Conservation (phyloP, 92 coral and sea anemone species). For the Pocillopora meandrina region DNA sequence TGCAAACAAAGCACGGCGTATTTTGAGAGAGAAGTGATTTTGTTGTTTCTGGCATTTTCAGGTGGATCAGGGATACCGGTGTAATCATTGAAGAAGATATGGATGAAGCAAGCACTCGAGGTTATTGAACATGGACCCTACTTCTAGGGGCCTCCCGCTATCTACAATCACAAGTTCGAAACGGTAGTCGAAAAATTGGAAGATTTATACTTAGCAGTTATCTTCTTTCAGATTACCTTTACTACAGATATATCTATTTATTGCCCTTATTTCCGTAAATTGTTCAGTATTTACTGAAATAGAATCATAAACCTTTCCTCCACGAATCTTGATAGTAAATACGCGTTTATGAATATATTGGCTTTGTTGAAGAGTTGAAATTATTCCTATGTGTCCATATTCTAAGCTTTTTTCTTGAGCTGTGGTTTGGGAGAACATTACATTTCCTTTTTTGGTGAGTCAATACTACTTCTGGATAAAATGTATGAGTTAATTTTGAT, state of each 20-base stretch:
- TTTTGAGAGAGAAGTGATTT: not conserved
- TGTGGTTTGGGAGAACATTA: conserved; percentile 12
- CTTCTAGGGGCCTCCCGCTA: too few species aligned
- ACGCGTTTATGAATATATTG: not conserved
- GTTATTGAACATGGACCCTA: too few species aligned
- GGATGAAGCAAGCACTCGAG: too few species aligned
- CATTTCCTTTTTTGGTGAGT: conserved; percentile 16
- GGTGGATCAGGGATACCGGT: too few species aligned
- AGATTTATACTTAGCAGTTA: not conserved
- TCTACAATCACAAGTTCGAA: too few species aligned
- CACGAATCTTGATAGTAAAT: not conserved
- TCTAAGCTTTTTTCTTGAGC: conserved; percentile 5
- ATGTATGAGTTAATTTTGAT: not conserved
- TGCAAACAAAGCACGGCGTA: not conserved
- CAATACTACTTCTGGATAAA: conserved; percentile 9
- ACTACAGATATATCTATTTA: not conserved
- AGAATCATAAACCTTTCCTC: not conserved
- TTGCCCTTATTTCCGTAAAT: not conserved
- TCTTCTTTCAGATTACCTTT: not conserved
- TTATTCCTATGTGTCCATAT: conserved; percentile 12
- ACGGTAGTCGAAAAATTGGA: too few species aligned
- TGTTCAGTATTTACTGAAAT: not conserved
- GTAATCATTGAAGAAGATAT: too few species aligned
- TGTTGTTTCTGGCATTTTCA: too few species aligned
- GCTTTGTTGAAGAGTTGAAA: conserved; percentile 12